Evolutionary conservation across 2,113 vertebrate species (phyloP).

Genomic region (Syngnathus scovelli): DNA sequence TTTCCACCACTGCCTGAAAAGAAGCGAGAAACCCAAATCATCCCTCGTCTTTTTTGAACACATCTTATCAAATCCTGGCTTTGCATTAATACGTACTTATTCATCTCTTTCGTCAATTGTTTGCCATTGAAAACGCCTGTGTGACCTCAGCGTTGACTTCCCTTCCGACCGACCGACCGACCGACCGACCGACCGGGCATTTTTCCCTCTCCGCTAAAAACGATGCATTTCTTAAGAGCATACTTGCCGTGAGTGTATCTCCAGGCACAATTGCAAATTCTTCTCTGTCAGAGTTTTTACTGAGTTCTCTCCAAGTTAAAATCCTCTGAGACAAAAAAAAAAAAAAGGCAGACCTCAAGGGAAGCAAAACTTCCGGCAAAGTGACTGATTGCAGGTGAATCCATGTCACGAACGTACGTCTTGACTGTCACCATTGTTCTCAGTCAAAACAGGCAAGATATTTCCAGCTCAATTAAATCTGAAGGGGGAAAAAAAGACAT

Average conservation of each 20-base stretch:
- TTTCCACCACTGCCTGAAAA: no score
- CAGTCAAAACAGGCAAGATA: conserved; percentile 10
- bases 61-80: no score
- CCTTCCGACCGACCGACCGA: no score
- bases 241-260: background rate
- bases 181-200: no score
- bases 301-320: conserved; percentile 32
- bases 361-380: conserved; percentile 33
- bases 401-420: conserved; percentile 21
- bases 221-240: background rate
- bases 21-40: no score
- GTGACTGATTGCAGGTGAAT: conserved; percentile 38
- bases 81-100: no score
- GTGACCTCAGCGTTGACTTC: background rate
- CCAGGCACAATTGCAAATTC: background rate
- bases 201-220: background rate
- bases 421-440: background rate
- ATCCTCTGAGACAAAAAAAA: conserved; percentile 8
- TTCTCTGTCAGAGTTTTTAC: conserved; percentile 13
- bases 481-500: background rate
- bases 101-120: no score
- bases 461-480: conserved; percentile 21
- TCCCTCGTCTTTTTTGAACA: no score
- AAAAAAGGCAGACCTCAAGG: conserved; percentile 28
- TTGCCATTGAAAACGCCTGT: no score